phyloP scores from a whole-genome alignment of 1,140 invertebrate genomes.

The Pemphigus obesinymphae region DNA sequence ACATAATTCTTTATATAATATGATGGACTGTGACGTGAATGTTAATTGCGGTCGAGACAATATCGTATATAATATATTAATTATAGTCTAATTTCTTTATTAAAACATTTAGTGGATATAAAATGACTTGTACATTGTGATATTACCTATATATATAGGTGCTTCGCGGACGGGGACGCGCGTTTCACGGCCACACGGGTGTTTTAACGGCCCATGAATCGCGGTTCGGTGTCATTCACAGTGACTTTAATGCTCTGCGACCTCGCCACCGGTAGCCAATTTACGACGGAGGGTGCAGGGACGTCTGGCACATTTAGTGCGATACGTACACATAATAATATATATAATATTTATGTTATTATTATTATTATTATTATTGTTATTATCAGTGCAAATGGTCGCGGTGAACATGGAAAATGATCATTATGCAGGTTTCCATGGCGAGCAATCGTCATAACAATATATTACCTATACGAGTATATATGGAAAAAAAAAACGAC shows the following conservation, averaged over 20 bases:
- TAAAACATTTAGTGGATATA: too few species aligned
- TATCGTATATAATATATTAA: too few species aligned
- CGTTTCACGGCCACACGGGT: not conserved
- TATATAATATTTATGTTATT: not conserved
- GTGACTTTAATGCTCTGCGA: slow-evolving; percentile 32
- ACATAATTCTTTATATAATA: too few species aligned
- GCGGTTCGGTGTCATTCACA: not conserved
- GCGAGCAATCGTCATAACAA: slow-evolving; percentile 4
- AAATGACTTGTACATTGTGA: too few species aligned
- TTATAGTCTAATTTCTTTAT: too few species aligned
- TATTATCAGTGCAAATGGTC: not conserved
- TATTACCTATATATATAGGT: too few species aligned
- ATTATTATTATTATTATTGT: not conserved
- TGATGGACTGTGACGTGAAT: too few species aligned
- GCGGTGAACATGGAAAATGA: not conserved
- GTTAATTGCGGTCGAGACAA: not conserved
- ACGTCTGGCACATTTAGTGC: not conserved
- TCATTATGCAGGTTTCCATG: slow-evolving; percentile 19
- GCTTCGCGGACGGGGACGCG: not conserved
- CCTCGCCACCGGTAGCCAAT: not conserved
- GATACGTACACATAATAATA: not conserved
- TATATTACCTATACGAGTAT: not conserved
- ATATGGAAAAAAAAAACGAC: not conserved
- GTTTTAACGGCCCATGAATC: slow-evolving; percentile 33
- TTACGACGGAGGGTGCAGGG: slow-evolving; percentile 20